These are phyloP conservation scores for Chrysochloris asiatica DNA, from an alignment of 2,113 vertebrate species.

Conservation along the genomic window DNA sequence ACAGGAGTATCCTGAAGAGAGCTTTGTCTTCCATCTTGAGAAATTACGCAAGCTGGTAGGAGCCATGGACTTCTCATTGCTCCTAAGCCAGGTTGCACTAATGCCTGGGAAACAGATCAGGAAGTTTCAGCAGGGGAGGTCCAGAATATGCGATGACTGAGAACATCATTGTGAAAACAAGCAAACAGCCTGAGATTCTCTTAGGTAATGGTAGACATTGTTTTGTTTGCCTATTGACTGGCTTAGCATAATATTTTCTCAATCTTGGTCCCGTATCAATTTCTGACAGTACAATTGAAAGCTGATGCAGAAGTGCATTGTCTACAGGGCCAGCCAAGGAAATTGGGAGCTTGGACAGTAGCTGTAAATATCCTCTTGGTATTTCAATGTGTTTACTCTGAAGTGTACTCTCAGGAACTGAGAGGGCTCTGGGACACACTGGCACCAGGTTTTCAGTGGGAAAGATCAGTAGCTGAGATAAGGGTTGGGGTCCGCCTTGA, in stretches of 20 bases:
- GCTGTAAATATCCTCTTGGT: constrained; percentile 89
- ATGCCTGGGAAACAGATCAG: constrained; percentile 69
- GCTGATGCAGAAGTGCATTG: constrained; percentile 80
- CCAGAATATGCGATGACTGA: constrained; percentile 51
- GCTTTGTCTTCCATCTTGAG: background rate
- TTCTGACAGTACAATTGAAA: constrained; percentile 83
- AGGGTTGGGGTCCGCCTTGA: constrained; percentile 85
- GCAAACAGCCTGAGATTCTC: constrained; percentile 77
- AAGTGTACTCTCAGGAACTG: constrained; percentile 68
- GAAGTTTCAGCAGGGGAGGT: constrained; percentile 62
- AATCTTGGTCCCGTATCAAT: constrained; percentile 79
- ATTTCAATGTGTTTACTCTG: constrained; percentile 85
- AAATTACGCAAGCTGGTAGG: background rate
- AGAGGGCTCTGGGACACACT: constrained; percentile 87
- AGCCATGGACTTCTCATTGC: background rate
- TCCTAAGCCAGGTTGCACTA: constrained; percentile 36
- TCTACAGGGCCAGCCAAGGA: constrained; percentile 84
- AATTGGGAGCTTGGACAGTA: constrained; percentile 84
- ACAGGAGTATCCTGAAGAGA: background rate
- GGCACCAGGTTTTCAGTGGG: constrained; percentile 90
- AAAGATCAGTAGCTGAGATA: constrained; percentile 89
- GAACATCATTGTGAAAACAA: constrained; percentile 82
- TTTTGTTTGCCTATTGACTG: constrained; percentile 80
- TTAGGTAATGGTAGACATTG: constrained; percentile 30
- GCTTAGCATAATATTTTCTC: constrained; percentile 84